Percentiles rank a stretch among this genome's conserved stretches.
Conservation (phyloP, 1,140 invertebrate species). For the Drosophila varians region DNA sequence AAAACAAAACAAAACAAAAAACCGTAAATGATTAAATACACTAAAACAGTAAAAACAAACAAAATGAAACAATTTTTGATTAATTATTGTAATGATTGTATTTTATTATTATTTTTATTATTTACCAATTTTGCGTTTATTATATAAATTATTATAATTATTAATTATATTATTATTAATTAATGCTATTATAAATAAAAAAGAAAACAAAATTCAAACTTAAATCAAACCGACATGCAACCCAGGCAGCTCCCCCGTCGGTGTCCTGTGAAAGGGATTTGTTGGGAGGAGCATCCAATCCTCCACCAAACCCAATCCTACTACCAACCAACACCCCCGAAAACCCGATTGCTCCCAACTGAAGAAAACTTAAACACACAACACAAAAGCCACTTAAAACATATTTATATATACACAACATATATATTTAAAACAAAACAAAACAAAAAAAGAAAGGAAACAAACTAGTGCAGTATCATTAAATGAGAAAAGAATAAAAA, state of each 20-base stretch:
- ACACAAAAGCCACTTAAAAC: constrained; percentile 44
- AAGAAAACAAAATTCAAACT: constrained; percentile 65
- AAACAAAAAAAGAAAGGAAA: constrained; percentile 47
- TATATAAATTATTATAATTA: constrained; percentile 83
- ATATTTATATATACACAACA: constrained; percentile 50
- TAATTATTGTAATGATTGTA: constrained; percentile 64
- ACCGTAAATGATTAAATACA: constrained; percentile 47
- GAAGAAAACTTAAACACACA: constrained; percentile 46
- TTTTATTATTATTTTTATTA: constrained; percentile 83
- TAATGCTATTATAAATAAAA: constrained; percentile 68
- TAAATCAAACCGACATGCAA: constrained; percentile 48
- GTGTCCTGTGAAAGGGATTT: constrained; percentile 19
- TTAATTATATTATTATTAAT: constrained; percentile 82
- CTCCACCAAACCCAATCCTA: constrained; percentile 2
- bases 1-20: constrained; percentile 35
- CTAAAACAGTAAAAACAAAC: constrained; percentile 60
- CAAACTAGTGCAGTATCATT: constrained; percentile 72
- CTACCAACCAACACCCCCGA: constrained; percentile 10
- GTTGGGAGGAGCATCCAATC: constrained; percentile 16
- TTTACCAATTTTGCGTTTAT: constrained; percentile 82
- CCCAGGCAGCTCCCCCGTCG: constrained; percentile 52
- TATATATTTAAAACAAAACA: constrained; percentile 50
- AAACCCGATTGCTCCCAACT: constrained; percentile 59
- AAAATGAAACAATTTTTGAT: constrained; percentile 59
- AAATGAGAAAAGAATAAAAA: constrained; percentile 53